Evolutionary conservation across 2,888 invertebrate genomes (phyloP).

Genomic region (Epistrophe eligans): DNA sequence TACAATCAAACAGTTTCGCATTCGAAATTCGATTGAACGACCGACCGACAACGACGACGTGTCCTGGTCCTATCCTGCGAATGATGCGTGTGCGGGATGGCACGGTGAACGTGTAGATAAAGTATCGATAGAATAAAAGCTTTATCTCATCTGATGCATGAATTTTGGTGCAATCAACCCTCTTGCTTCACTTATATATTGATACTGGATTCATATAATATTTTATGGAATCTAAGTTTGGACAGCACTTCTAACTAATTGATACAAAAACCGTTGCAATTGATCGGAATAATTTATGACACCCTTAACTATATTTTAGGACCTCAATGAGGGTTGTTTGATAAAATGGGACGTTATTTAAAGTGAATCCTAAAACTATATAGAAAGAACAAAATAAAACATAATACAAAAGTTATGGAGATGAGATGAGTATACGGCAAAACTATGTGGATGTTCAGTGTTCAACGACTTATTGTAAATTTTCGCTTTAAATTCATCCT

Average conservation of each 20-base stretch:
- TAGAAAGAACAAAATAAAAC: too few relatives aligned
- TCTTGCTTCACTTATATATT: constrained; percentile 1
- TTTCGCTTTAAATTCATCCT: too few relatives aligned
- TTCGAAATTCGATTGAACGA: constrained; percentile 44
- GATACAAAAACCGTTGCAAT: constrained; percentile 74
- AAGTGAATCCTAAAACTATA: background rate
- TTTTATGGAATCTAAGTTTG: constrained; percentile 69
- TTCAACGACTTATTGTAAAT: too few relatives aligned
- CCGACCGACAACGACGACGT: constrained; percentile 17
- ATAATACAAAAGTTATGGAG: too few relatives aligned
- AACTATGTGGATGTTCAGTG: too few relatives aligned
- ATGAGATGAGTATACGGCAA: too few relatives aligned
- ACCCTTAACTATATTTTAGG: constrained; percentile 13
- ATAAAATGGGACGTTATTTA: constrained; percentile 1
- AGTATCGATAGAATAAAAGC: constrained; percentile 27
- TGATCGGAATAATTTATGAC: constrained; percentile 70
- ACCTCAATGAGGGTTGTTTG: constrained; percentile 37
- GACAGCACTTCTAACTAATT: constrained; percentile 71
- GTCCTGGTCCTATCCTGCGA: constrained; percentile 6
- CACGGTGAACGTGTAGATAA: background rate
- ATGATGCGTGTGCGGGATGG: constrained; percentile 6
- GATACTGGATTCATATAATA: constrained; percentile 46
- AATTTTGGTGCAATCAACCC: constrained; percentile 46
- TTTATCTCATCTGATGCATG: constrained; percentile 63
- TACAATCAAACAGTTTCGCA: constrained; percentile 78